Conservation (phyloP, 2,888 invertebrate genomes). For the Invenusta paracnida region DNA sequence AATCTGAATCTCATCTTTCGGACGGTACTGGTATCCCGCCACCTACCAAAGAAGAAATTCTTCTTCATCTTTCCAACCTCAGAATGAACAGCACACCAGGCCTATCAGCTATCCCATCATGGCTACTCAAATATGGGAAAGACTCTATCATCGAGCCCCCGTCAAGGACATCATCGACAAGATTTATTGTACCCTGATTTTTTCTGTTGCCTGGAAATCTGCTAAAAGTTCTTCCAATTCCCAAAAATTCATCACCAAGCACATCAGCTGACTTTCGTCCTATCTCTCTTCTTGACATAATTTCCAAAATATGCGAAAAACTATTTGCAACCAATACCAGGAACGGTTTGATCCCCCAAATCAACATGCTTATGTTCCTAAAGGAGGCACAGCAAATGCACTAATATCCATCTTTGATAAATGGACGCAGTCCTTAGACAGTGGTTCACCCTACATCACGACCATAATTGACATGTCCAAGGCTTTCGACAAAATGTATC, state of each 20-base stretch:
- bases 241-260: slow-evolving; percentile 3
- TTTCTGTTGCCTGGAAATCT: not conserved
- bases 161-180: slow-evolving; percentile 1
- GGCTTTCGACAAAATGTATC: too few relatives aligned
- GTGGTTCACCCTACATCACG: too few relatives aligned
- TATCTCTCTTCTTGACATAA: not conserved
- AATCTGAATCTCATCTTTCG: not conserved
- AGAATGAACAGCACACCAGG: not conserved
- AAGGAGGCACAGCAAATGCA: too few relatives aligned
- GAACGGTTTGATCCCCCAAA: not conserved
- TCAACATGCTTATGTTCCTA: not conserved
- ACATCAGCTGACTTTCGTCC: not conserved
- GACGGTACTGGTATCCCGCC: not conserved
- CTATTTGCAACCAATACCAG: not conserved
- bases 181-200: not conserved
- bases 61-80: not conserved
- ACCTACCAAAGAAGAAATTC: not conserved
- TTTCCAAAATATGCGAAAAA: too few relatives aligned
- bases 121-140: slow-evolving; percentile 4
- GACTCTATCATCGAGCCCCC: slow-evolving; percentile 2
- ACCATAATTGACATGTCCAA: too few relatives aligned
- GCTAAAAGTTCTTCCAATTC: not conserved
- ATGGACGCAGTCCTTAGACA: too few relatives aligned
- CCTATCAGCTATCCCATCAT: slow-evolving; percentile 3
- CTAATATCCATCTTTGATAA: too few relatives aligned